Conservation (phyloP, 2,797 vertebrate genomes). For the Lagorchestes hirsutus region DNA sequence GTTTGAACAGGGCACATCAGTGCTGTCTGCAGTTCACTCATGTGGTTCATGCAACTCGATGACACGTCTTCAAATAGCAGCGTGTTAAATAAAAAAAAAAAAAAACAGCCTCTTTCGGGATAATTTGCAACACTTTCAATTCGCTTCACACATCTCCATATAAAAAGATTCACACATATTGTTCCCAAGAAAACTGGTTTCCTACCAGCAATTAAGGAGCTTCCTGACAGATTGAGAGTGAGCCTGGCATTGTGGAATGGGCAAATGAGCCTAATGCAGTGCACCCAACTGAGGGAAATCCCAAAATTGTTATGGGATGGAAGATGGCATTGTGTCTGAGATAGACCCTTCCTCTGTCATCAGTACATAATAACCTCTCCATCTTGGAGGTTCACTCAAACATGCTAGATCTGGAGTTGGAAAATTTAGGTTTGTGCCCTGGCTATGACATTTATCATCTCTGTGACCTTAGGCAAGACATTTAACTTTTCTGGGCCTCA, state of each 20-base stretch:
- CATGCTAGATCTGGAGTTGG: not conserved
- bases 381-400: not conserved
- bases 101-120: not conserved
- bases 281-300: not conserved
- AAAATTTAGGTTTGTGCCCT: not conserved
- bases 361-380: not conserved
- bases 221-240: not conserved
- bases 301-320: not conserved
- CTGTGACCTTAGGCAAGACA: not conserved
- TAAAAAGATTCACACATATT: conserved; percentile 3
- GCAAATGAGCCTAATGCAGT: not conserved
- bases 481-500: not conserved
- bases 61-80: not conserved
- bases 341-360: not conserved
- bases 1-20: not conserved
- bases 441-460: not conserved
- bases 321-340: not conserved
- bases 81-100: not conserved
- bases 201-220: not conserved
- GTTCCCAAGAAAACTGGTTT: not conserved
- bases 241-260: not conserved
- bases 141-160: not conserved
- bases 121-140: conserved; percentile 9
- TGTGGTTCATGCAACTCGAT: not conserved
- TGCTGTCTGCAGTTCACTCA: not conserved